Evolutionary conservation across 92 coral and sea anemone species (phyloP).

Genomic region (Micromussa lordhowensis): DNA sequence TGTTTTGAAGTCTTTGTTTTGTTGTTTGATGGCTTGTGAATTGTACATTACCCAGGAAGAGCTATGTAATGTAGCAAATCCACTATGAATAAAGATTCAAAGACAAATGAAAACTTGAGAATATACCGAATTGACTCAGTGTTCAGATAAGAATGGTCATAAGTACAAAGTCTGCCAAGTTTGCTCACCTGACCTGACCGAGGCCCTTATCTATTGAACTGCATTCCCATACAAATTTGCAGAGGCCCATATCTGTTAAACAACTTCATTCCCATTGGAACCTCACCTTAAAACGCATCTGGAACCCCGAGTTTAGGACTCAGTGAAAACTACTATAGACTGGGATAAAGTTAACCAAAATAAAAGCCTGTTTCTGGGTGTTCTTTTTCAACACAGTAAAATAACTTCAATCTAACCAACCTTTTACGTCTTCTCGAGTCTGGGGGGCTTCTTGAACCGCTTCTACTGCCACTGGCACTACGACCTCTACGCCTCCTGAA

Average conservation of each 20-base stretch:
- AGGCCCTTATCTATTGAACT: not conserved
- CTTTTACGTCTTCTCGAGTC: constrained; percentile 45
- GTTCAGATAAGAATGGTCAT: no score
- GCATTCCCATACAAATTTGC: not conserved
- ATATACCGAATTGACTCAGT: no score
- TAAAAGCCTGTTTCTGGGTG: not conserved
- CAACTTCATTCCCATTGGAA: not conserved
- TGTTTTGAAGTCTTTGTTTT: no score
- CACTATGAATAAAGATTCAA: no score
- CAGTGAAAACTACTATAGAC: not conserved
- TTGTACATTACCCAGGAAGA: no score
- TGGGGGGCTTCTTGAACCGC: constrained; percentile 67
- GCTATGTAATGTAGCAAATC: no score
- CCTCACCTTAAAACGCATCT: not conserved
- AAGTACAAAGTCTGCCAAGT: no score
- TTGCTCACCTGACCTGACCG: no score
- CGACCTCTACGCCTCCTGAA: constrained; percentile 68
- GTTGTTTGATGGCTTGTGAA: no score
- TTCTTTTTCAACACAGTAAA: not conserved
- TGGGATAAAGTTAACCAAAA: no score
- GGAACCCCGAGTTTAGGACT: not conserved
- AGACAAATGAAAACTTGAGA: no score
- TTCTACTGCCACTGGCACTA: constrained; percentile 67
- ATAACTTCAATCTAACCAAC: constrained; percentile 5
- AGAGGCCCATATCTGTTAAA: no score